Evolutionary conservation across 2,888 invertebrate genomes (phyloP).

Genomic region (Eucera pruinosa): DNA sequence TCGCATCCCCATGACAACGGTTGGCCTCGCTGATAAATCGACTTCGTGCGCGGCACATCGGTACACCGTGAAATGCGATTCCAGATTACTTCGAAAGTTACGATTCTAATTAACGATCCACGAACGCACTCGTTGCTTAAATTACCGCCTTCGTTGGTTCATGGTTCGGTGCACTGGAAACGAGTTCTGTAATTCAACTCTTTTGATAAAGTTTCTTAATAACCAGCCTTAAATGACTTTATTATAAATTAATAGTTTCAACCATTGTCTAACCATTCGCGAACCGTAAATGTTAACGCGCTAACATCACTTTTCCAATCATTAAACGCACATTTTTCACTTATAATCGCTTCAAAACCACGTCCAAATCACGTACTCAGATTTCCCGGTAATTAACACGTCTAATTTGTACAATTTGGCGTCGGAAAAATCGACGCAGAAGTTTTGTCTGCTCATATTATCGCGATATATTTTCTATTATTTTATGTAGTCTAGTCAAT

Average conservation of each 20-base stretch:
- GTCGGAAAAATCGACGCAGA: too few relatives aligned
- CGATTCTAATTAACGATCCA: constrained; percentile 71
- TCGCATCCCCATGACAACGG: constrained; percentile 81
- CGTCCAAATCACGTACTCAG: too few relatives aligned
- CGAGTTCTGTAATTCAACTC: constrained; percentile 63
- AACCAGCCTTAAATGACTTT: constrained; percentile 38
- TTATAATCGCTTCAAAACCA: too few relatives aligned
- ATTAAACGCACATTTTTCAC: neutral
- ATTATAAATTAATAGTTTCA: constrained; percentile 44
- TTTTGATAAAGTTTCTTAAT: constrained; percentile 58
- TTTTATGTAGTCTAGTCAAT: too few relatives aligned
- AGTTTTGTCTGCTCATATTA: too few relatives aligned
- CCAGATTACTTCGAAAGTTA: constrained; percentile 72
- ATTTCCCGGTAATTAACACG: too few relatives aligned
- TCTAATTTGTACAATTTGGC: too few relatives aligned
- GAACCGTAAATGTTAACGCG: neutral
- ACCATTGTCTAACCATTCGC: constrained; percentile 7
- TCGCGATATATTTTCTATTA: too few relatives aligned
- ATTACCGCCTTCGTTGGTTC: constrained; percentile 66
- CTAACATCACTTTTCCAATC: neutral
- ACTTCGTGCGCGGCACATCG: constrained; percentile 74
- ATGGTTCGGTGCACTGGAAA: constrained; percentile 49
- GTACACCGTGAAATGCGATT: constrained; percentile 73
- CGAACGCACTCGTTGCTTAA: constrained; percentile 67
- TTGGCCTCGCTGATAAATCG: constrained; percentile 75